Evolutionary conservation across 1,140 invertebrate genomes (phyloP).

Genomic region (Zelostemma sp.): DNA sequence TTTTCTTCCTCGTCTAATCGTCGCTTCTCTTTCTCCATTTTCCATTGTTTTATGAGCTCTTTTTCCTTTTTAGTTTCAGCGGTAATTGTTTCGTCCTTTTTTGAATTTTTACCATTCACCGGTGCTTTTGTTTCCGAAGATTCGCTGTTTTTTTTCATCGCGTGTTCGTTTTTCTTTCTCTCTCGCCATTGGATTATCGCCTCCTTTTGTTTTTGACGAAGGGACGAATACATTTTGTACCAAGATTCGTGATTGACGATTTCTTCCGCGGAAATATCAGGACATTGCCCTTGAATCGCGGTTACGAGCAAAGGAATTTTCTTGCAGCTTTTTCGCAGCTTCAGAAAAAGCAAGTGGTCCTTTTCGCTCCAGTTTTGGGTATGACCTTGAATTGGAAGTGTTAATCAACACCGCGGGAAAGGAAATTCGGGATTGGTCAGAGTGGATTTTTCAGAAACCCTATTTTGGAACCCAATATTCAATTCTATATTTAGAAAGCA

Average conservation of each 20-base stretch:
- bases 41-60: constrained; percentile 59
- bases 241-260: constrained; percentile 67
- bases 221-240: constrained; percentile 60
- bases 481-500: too few species aligned
- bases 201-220: constrained; percentile 58
- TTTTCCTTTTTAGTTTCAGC: constrained; percentile 43
- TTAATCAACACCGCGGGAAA: too few species aligned
- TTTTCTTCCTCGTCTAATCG: constrained; percentile 50
- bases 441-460: background rate
- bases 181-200: constrained; percentile 57
- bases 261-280: constrained; percentile 56
- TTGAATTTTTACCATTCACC: constrained; percentile 15
- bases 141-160: constrained; percentile 19
- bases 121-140: background rate
- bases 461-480: constrained; percentile 3
- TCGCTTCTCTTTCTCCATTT: constrained; percentile 50
- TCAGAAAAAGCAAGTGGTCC: constrained; percentile 62
- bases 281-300: constrained; percentile 57
- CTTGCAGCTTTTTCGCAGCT: constrained; percentile 54
- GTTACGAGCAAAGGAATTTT: constrained; percentile 53
- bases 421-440: too few species aligned
- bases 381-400: constrained; percentile 54
- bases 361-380: constrained; percentile 61
- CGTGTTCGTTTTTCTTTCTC: constrained; percentile 32
- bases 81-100: constrained; percentile 20